These are phyloP conservation scores for Aplocera efformata DNA, from an alignment of 2,888 invertebrate genomes.

Conservation along the genomic window DNA sequence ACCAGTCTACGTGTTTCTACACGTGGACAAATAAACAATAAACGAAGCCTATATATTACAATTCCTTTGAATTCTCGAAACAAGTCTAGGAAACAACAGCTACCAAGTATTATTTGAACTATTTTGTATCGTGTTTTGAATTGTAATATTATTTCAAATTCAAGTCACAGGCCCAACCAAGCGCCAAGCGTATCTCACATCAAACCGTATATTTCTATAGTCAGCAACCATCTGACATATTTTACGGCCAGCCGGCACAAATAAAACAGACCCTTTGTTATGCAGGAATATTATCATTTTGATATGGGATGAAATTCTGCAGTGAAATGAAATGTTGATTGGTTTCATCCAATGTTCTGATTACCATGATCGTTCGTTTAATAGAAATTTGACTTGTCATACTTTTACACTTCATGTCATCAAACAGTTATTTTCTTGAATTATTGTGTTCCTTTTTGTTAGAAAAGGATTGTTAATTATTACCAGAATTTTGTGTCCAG, in stretches of 20 bases:
- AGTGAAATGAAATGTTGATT: constrained; percentile 27
- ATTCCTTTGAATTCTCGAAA: too few relatives aligned
- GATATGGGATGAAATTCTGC: constrained; percentile 33
- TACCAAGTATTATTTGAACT: neutral
- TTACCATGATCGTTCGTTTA: neutral
- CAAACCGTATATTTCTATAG: constrained; percentile 18
- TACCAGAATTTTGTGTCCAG: too few relatives aligned
- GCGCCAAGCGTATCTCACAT: constrained; percentile 12
- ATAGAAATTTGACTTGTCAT: neutral
- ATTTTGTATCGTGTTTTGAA: too few relatives aligned
- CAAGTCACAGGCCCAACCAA: constrained; percentile 11
- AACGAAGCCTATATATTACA: too few relatives aligned
- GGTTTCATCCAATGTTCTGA: constrained; percentile 8
- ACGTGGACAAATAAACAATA: too few relatives aligned
- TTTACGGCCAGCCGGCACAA: constrained; percentile 39
- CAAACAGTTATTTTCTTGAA: too few relatives aligned
- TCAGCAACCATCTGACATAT: constrained; percentile 38
- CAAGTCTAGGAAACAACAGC: too few relatives aligned
- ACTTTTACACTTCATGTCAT: too few relatives aligned
- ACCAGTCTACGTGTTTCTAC: too few relatives aligned
- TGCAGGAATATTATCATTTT: constrained; percentile 44
- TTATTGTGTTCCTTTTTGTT: too few relatives aligned
- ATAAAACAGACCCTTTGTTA: constrained; percentile 52
- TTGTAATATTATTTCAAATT: neutral
- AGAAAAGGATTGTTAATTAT: too few relatives aligned